These are phyloP conservation scores for Girardinus metallicus DNA, from an alignment of 2,797 vertebrate species.

Conservation along the genomic window DNA sequence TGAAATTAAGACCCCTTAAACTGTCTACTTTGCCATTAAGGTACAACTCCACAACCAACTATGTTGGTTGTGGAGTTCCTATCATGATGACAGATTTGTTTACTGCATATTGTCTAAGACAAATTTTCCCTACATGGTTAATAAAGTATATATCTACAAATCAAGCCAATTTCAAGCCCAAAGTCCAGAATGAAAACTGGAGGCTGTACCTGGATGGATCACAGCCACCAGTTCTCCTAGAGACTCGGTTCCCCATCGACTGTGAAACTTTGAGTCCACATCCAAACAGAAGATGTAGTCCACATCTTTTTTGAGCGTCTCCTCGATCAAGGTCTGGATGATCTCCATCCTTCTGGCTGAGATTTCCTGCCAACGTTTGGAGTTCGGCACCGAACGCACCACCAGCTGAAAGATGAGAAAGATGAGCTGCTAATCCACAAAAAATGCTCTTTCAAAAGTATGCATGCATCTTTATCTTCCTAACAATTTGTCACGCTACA, in stretches of 20 bases:
- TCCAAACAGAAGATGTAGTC: conserved; percentile 76
- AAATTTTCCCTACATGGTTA: too few relatives aligned
- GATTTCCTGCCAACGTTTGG: conserved; percentile 80
- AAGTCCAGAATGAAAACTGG: background rate
- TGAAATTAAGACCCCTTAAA: background rate
- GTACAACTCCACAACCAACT: background rate
- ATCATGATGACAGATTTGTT: background rate
- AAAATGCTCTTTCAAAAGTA: background rate
- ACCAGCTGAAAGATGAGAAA: conserved; percentile 25
- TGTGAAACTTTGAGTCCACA: conserved; percentile 67
- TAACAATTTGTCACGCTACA: background rate
- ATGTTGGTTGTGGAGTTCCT: too few relatives aligned
- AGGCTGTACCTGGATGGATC: conserved; percentile 72
- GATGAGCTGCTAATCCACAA: background rate
- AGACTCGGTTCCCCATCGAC: conserved; percentile 77
- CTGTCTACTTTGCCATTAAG: background rate
- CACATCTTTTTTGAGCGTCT: background rate
- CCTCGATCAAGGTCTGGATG: conserved; percentile 70
- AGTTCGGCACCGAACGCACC: conserved; percentile 31
- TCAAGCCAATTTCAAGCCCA: background rate
- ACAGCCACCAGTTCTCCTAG: conserved; percentile 75
- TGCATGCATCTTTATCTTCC: background rate
- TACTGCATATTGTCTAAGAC: too few relatives aligned
- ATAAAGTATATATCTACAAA: too few relatives aligned
- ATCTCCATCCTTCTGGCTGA: conserved; percentile 77